These are phyloP conservation scores for Parnassius mnemosyne DNA, from an alignment of 2,888 invertebrate species.

Conservation along the genomic window DNA sequence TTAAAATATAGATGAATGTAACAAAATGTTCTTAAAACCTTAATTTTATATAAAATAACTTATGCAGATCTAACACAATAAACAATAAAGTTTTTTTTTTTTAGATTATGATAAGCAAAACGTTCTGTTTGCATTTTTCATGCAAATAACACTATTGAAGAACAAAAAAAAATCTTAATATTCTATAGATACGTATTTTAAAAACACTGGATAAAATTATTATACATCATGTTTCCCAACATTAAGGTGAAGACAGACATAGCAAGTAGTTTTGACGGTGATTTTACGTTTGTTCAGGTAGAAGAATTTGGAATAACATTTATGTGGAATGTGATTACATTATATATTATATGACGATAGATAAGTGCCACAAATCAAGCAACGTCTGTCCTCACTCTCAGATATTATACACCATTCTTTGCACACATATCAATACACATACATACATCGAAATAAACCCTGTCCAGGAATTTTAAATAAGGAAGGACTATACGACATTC, in stretches of 20 bases:
- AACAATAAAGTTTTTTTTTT: slow-evolving; percentile 10
- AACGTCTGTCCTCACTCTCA: neutral
- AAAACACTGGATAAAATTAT: slow-evolving; percentile 1
- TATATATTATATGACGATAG: neutral
- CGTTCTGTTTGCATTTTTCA: neutral
- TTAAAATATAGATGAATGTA: slow-evolving; percentile 62
- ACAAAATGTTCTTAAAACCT: slow-evolving; percentile 43
- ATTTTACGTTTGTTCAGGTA: too few species aligned
- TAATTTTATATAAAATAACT: slow-evolving; percentile 21
- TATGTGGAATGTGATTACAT: neutral
- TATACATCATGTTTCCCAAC: neutral
- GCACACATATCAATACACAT: slow-evolving; percentile 1
- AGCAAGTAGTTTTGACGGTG: neutral
- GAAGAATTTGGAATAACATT: neutral
- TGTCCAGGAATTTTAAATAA: slow-evolving; percentile 15
- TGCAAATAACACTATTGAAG: neutral
- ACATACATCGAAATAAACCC: slow-evolving; percentile 13
- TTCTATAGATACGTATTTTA: neutral
- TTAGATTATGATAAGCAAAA: neutral
- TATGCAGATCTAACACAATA: slow-evolving; percentile 15
- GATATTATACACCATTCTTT: neutral
- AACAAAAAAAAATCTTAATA: neutral
- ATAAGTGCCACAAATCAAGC: neutral
- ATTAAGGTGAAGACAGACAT: slow-evolving; percentile 5
- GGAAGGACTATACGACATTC: slow-evolving; percentile 8